Percentiles rank a stretch among this genome's conserved stretches.
Evolutionary conservation across 2,888 invertebrate species (phyloP).

Genomic region (Apodemia duryi): DNA sequence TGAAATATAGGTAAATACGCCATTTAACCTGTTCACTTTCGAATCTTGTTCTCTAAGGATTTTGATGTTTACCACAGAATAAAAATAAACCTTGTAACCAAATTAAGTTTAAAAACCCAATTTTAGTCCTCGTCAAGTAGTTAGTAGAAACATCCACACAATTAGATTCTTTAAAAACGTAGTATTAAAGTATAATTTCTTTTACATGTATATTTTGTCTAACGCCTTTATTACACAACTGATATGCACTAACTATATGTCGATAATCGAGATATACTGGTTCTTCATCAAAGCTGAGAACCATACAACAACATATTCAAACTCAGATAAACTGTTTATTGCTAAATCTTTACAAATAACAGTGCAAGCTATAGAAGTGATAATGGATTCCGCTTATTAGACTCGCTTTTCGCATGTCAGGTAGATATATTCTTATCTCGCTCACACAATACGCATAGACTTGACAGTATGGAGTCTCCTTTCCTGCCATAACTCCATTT

Average conservation of each 20-base stretch:
- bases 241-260: constrained; percentile 41
- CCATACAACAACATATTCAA: constrained; percentile 8
- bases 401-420: constrained; percentile 13
- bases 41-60: no score
- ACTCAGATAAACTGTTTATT: constrained; percentile 43
- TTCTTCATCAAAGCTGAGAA: constrained; percentile 2
- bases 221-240: constrained; percentile 39
- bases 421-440: background rate
- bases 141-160: background rate
- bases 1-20: no score
- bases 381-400: constrained; percentile 33
- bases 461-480: no score
- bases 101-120: background rate
- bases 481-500: no score
- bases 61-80: no score
- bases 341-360: constrained; percentile 51
- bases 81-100: no score
- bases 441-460: background rate
- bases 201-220: constrained; percentile 6
- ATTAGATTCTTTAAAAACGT: background rate
- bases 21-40: no score
- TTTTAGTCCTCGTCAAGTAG: background rate
- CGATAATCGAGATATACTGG: constrained; percentile 1
- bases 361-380: constrained; percentile 74
- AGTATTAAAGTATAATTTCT: background rate